These are phyloP conservation scores for Pemphigus obesinymphae DNA, from an alignment of 1,140 invertebrate genomes.

Conservation along the genomic window DNA sequence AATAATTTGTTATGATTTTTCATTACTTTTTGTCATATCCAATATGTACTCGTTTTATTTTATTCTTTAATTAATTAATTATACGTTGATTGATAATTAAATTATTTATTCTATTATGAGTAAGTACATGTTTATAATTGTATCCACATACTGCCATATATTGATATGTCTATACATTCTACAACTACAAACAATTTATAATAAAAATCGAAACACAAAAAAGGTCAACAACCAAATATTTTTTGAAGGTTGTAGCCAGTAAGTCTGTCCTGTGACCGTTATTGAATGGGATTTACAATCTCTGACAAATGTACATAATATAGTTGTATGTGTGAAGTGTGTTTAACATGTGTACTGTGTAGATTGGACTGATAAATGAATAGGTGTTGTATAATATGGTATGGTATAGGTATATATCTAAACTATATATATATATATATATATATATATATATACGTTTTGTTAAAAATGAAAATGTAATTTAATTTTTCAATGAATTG, in stretches of 20 bases:
- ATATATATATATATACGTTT: too few relatives aligned
- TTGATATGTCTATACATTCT: too few relatives aligned
- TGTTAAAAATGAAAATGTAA: too few relatives aligned
- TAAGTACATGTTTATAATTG: neutral
- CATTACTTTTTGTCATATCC: too few relatives aligned
- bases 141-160: neutral
- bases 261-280: slow-evolving; percentile 17
- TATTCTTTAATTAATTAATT: too few relatives aligned
- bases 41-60: too few relatives aligned
- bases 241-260: neutral
- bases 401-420: too few relatives aligned
- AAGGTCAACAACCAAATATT: neutral
- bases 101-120: too few relatives aligned
- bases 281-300: neutral
- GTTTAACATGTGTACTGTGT: neutral
- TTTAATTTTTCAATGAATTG: neutral
- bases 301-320: neutral
- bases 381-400: neutral
- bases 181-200: too few relatives aligned
- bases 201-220: neutral
- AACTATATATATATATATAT: too few relatives aligned
- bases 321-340: neutral
- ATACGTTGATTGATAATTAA: too few relatives aligned
- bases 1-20: too few relatives aligned
- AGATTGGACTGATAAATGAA: neutral